Evolutionary conservation across 2,113 vertebrate genomes (phyloP), one percentile per base, ranked within the genome.

Genomic region (Propithecus coquereli): DNA sequence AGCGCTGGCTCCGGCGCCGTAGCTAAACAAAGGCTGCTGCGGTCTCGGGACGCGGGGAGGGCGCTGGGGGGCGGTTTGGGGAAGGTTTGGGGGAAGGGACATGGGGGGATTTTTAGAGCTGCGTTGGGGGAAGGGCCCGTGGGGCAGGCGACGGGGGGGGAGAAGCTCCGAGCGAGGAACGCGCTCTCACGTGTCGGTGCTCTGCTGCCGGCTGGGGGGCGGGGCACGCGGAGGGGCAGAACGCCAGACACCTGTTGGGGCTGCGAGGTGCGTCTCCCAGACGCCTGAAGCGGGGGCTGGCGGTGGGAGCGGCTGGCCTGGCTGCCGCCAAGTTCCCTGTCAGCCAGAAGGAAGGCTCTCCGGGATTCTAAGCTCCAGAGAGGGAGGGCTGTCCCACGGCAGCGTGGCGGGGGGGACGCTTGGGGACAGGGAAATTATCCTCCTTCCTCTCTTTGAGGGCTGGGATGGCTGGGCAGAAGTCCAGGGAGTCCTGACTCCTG

Each of bases 211-310:
- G 84, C 90, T 14, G 92, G 52, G 88, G 93, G 93, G 76, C 61
- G 89, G 96, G 94, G 96, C 93, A 20, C 71, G 59, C 25, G 57
- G 59, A 54, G 97, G 87, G 95, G 94, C 73, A 13, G 95, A 92
- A 95, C 71, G 92, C 95, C 96, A 96, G 97, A 97, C 97, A 98
- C 97, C 96, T 98, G 97, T 98, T 98, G 97, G 97, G 97, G 94
- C 95, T 96, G 95, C 27, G 70, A 94, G 92, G 63, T 63, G 95
- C 95, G 54, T 77, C 94, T 96, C 71, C 71, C 88, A 66, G 97
- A 91, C 87, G 16, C 93, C 50, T 6, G 5, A 16, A 92, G 90
- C 66, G 2, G 6, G 81, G 45, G 85, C 81, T 27, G 73, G 95
- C 87, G 3, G 66, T 34, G 83, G 90, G 77, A 84, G 89, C 37